Base-by-base conservation (phyloP, 2,113 vertebrate genomes). In the Coptodon bakossiorum region DNA sequence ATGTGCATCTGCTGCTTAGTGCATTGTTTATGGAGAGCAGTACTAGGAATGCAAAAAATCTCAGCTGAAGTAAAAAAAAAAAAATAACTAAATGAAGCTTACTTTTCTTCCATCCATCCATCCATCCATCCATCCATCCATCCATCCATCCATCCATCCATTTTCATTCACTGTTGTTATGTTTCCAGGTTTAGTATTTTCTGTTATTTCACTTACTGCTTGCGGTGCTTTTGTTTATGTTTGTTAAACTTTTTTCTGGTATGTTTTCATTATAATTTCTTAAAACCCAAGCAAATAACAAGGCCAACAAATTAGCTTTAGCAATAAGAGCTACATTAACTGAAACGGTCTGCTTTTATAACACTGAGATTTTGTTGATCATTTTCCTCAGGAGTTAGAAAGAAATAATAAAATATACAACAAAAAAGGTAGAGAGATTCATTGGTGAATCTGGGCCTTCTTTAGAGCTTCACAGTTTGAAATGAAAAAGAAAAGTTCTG, bases 301-400 rank as follows among this genome's bases (percentile, higher is more conserved):
- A 68, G 61, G 61, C 38, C 34, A 68, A 38, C 10, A 66, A 66
- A 38, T 66, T 38, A 66, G 34, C 61, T 1, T 66, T 22, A 38
- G 61, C 11, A 66, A 68, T 22, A 38, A 38, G 19, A 22, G 1
- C 34, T 66, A 66, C 34, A 66, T 66, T n/a, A n/a, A n/a, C 5
- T 66, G 17, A 66, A 66, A 38, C 2, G 1, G 0, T 66, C 61
- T 36, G 31, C 3, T 0, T 68, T 68, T 1, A 13, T 68, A 68
- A 68, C 34, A 22, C 34, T 68, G 61, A 68, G 10, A 68, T 38
- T 68, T 68, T 38, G 6, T 66, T 66, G 34, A 68, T 13, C 45
- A 7, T 27, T 53, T 6, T 36, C 61, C 43, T 3, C 13, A 12
- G 6, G 24, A 29, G 43, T 50, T 31, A 50, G 31, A 34, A 16